phyloP scores from a whole-genome alignment of 2,888 invertebrate species.

The Orgyia antiqua region DNA sequence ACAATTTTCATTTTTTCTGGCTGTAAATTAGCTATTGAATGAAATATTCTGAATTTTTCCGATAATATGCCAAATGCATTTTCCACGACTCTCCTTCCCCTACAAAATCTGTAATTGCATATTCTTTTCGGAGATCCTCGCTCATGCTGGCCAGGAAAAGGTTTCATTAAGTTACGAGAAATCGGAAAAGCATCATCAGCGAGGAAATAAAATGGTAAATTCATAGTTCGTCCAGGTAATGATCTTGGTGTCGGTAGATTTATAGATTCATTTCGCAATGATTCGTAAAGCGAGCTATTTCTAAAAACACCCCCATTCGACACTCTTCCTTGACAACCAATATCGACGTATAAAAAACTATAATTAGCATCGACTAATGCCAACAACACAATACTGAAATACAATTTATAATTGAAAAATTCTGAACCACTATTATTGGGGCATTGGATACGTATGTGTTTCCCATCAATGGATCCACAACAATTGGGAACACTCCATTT shows the following conservation, averaged over 20 bases:
- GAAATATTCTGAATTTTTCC: slow-evolving; percentile 15
- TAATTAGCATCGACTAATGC: too few species aligned
- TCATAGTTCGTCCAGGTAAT: slow-evolving; percentile 7
- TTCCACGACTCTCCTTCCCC: slow-evolving; percentile 10
- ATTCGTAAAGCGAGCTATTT: slow-evolving; percentile 5
- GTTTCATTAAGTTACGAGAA: slow-evolving; percentile 11
- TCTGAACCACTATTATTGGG: too few species aligned
- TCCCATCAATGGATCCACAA: too few species aligned
- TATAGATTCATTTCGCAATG: slow-evolving; percentile 11
- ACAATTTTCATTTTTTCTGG: too few species aligned
- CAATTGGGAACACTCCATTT: too few species aligned
- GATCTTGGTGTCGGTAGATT: slow-evolving; percentile 9
- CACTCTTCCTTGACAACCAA: too few species aligned
- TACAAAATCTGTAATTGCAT: slow-evolving; percentile 12
- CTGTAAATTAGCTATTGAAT: slow-evolving; percentile 8
- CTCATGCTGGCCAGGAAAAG: slow-evolving; percentile 11
- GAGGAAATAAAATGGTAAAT: slow-evolving; percentile 9
- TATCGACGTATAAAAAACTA: too few species aligned
- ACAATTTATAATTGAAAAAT: too few species aligned
- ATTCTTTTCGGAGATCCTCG: slow-evolving; percentile 12
- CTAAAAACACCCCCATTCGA: too few species aligned
- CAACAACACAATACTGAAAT: too few species aligned
- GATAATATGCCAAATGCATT: too few species aligned
- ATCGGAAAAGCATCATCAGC: slow-evolving; percentile 12
- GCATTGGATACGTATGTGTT: too few species aligned